Conservation (phyloP, 2,888 invertebrate genomes). For the Atethmia centrago region DNA sequence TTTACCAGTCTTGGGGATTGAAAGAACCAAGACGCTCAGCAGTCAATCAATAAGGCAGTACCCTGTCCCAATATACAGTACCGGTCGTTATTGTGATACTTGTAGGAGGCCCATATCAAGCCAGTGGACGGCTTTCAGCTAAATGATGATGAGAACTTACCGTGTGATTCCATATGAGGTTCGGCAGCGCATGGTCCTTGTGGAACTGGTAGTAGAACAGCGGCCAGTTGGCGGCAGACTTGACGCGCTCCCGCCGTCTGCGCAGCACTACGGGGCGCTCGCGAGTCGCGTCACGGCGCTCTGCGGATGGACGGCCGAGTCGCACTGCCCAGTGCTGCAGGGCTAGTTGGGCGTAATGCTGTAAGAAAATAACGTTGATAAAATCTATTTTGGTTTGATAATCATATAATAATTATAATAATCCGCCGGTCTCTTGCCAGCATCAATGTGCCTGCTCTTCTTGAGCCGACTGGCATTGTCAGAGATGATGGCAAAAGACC, state of each 20-base stretch:
- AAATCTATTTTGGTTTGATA: neutral
- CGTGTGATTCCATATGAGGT: conserved; percentile 99
- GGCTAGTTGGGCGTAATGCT: conserved; percentile 87
- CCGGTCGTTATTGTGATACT: neutral
- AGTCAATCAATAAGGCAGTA: neutral
- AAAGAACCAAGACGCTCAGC: neutral
- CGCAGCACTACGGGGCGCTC: conserved; percentile 97
- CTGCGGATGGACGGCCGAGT: conserved; percentile 92
- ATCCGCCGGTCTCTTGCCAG: too few species aligned
- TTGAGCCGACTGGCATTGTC: too few species aligned
- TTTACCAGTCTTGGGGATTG: too few species aligned
- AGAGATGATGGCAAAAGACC: too few species aligned
- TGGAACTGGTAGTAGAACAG: conserved; percentile 98
- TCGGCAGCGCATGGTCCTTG: conserved; percentile 98
- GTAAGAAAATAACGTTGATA: neutral
- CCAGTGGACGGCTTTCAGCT: neutral
- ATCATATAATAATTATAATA: too few species aligned
- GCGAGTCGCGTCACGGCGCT: conserved; percentile 89
- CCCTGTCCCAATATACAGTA: neutral
- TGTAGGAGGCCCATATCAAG: neutral
- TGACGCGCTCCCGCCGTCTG: conserved; percentile 96
- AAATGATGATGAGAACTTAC: conserved; percentile 82
- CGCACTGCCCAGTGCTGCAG: conserved; percentile 91
- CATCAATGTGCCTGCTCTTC: too few species aligned
- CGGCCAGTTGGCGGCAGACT: conserved; percentile 97